These are phyloP conservation scores for Catostomus latipinnis DNA, from an alignment of 2,797 vertebrate genomes.

Conservation along the genomic window DNA sequence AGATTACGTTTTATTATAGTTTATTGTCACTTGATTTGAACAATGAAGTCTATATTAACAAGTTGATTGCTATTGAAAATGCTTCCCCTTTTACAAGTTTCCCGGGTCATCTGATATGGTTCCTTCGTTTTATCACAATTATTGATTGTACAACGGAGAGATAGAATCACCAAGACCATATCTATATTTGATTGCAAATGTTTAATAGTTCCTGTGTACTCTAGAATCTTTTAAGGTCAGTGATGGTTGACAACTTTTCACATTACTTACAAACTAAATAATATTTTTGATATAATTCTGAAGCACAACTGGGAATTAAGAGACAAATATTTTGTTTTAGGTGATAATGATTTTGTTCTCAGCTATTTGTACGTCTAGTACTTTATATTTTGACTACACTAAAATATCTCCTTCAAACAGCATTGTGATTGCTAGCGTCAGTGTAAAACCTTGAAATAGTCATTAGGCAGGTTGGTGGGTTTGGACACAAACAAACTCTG, in stretches of 20 bases:
- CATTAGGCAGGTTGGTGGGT: constrained; percentile 5
- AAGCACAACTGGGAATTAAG: not conserved
- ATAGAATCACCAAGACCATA: constrained; percentile 18
- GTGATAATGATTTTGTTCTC: not conserved
- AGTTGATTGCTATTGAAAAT: not conserved
- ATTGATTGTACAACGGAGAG: constrained; percentile 34
- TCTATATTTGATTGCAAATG: constrained; percentile 9
- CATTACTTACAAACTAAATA: not conserved
- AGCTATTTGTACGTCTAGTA: not conserved
- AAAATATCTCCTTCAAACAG: not conserved
- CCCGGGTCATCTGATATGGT: constrained; percentile 6
- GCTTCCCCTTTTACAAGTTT: constrained; percentile 1
- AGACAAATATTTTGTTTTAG: too few relatives aligned
- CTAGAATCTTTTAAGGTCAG: constrained; percentile 9
- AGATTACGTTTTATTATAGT: too few relatives aligned
- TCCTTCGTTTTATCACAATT: constrained; percentile 7
- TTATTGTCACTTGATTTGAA: too few relatives aligned
- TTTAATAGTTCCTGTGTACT: not conserved
- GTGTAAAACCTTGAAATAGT: not conserved
- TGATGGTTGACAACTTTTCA: not conserved
- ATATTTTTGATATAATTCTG: not conserved
- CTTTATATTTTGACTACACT: not conserved
- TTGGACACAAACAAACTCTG: constrained; percentile 12
- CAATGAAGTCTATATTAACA: not conserved
- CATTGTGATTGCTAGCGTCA: not conserved